Evolutionary conservation across 2,113 vertebrate genomes (phyloP).

Genomic region (Corythoichthys haematopterus): DNA sequence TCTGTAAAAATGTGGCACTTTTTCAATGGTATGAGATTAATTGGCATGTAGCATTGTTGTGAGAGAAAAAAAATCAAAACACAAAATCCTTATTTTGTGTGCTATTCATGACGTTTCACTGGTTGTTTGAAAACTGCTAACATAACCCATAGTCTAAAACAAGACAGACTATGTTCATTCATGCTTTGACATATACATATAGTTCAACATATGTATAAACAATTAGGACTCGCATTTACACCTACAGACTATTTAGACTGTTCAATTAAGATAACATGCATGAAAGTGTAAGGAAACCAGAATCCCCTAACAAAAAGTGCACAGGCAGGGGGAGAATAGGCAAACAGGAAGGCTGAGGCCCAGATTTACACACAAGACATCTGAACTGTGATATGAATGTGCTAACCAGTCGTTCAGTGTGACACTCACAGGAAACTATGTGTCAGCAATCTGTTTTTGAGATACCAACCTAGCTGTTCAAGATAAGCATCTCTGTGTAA

Average conservation of each 20-base stretch:
- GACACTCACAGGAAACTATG: constrained; percentile 22
- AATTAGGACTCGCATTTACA: background rate
- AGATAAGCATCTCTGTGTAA: constrained; percentile 11
- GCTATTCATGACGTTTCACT: no score
- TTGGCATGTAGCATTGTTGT: no score
- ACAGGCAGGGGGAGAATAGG: background rate
- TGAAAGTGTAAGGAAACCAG: background rate
- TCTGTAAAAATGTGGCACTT: no score
- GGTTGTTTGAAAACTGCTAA: no score
- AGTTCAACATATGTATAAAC: no score
- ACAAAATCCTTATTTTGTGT: no score
- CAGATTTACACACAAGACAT: background rate
- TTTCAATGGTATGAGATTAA: no score
- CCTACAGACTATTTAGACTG: background rate
- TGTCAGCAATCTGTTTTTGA: constrained; percentile 18
- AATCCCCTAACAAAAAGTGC: background rate
- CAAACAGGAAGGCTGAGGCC: background rate
- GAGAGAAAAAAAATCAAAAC: no score
- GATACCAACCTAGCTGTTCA: background rate
- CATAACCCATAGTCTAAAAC: no score
- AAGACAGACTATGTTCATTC: no score
- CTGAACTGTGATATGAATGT: background rate
- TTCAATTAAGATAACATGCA: background rate
- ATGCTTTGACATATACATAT: no score
- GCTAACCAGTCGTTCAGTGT: background rate